Base-by-base conservation (phyloP, 2,113 vertebrate genomes). In the Archocentrus centrarchus region DNA sequence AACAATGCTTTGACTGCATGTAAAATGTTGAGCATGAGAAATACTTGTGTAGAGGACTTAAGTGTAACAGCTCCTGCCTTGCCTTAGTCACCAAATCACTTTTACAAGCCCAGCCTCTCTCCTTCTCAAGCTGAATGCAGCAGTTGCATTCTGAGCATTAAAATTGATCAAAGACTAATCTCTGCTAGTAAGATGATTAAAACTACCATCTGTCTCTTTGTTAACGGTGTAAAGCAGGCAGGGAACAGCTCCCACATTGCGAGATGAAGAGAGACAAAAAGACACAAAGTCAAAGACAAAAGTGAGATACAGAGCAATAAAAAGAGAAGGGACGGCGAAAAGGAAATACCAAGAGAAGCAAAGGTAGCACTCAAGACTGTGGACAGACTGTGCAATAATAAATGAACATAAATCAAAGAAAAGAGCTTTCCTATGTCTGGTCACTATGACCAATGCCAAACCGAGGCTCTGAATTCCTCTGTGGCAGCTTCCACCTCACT, bases 121-220 rank as follows among this genome's bases (percentile, higher is more conserved):
- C 57, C 6, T 64, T 77, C 62, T 80, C 70, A 75, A 81, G 75
- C 41, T 22, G 47, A 79, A 86, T 55, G 77, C 88, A 82, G 87
- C 88, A 17, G 86, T 91, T 81, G 76, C 81, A 91, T 85, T 84
- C 81, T 41, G 80, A 75, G 86, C 79, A 79, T 92, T 91, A 88
- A 79, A 82, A 94, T 89, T 93, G 87, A 94, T 95, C 94, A 93
- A 93, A 93, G 91, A 79, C 91, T 89, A 93, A 94, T 94, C 90
- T 93, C 63, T 75, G 84, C 84, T 85, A 32, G 88, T 88, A 75
- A 87, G 77, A 93, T 91, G 86, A 94, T 93, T 94, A 85, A 93
- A 94, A 94, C 92, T 90, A 93, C 91, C 90, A 94, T 95, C 92
- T 89, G 91, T 92, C 92, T 94, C 79, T 92, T 87, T 93, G 90